phyloP scores from a whole-genome alignment of 2,888 invertebrate species.

The Drosophila sordidula region DNA sequence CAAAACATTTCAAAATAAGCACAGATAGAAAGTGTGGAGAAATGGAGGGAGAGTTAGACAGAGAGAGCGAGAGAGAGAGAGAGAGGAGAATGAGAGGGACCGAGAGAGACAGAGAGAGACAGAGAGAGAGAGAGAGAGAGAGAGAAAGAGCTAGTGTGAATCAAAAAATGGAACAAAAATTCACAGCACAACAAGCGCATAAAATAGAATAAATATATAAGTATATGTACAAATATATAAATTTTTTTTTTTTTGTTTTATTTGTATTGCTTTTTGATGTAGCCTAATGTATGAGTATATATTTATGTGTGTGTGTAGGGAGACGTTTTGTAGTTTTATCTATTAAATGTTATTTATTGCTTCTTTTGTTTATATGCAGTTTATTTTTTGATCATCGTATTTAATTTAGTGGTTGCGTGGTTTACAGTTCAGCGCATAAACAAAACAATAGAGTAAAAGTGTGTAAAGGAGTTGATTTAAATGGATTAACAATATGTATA shows the following conservation, averaged over 20 bases:
- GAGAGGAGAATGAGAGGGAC: conserved; percentile 8
- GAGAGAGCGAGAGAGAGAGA: conserved; percentile 14
- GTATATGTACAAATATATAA: conserved; percentile 30
- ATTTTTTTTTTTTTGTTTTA: conserved; percentile 2
- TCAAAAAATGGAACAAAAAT: conserved; percentile 53
- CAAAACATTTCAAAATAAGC: conserved; percentile 58
- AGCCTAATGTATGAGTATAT: conserved; percentile 5
- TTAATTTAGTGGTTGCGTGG: conserved; percentile 55
- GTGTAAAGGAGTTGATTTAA: conserved; percentile 43
- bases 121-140: conserved; percentile 5
- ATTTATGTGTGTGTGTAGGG: neutral
- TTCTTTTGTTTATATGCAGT: conserved; percentile 40
- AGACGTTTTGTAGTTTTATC: conserved; percentile 31
- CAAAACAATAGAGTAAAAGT: conserved; percentile 46
- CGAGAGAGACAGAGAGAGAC: conserved; percentile 1
- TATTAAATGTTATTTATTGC: conserved; percentile 37
- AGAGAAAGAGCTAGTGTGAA: conserved; percentile 12
- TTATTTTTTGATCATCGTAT: conserved; percentile 52
- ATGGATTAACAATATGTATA: conserved; percentile 9
- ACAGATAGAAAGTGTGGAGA: conserved; percentile 22
- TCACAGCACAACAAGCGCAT: conserved; percentile 75
- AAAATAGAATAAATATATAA: conserved; percentile 57
- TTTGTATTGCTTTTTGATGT: conserved; percentile 26
- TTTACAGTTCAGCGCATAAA: conserved; percentile 48
- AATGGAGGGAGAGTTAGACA: conserved; percentile 17